phyloP scores from a whole-genome alignment of 2,113 vertebrate genomes.

The Psephotus haematonotus region DNA sequence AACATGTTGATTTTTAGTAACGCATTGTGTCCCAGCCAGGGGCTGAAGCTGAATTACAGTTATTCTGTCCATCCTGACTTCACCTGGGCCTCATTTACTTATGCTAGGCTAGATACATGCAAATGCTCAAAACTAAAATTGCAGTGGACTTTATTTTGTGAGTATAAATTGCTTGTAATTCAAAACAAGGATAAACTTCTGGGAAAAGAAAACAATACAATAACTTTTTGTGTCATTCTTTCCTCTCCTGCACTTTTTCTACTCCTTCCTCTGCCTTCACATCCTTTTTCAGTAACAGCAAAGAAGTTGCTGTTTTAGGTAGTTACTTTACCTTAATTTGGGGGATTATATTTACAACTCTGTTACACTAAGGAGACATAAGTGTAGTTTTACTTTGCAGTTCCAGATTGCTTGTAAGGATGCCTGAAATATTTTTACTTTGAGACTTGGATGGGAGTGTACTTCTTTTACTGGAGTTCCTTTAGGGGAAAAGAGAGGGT shows the following conservation, averaged over 20 bases:
- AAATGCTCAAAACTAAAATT: not conserved
- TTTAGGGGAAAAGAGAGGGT: not conserved
- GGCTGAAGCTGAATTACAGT: not conserved
- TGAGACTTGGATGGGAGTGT: not conserved
- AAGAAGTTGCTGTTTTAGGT: not conserved
- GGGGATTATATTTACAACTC: not conserved
- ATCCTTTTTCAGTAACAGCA: not conserved
- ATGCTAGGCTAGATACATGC: not conserved
- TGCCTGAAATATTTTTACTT: not conserved
- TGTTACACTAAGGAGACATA: not conserved
- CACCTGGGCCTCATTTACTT: not conserved
- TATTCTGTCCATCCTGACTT: not conserved
- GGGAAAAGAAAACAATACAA: not conserved
- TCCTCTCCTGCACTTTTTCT: not conserved
- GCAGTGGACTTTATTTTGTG: not conserved
- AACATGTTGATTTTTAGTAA: not conserved
- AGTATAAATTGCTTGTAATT: not conserved
- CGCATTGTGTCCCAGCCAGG: rapidly evolving
- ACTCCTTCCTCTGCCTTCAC: not conserved
- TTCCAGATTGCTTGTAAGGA: not conserved
- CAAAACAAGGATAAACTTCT: not conserved
- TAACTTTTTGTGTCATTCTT: not conserved
- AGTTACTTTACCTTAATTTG: not conserved
- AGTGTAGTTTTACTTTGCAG: not conserved
- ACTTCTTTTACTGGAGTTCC: not conserved